Evolutionary conservation across 2,888 invertebrate genomes (phyloP).

Genomic region (Drosophila birchii): DNA sequence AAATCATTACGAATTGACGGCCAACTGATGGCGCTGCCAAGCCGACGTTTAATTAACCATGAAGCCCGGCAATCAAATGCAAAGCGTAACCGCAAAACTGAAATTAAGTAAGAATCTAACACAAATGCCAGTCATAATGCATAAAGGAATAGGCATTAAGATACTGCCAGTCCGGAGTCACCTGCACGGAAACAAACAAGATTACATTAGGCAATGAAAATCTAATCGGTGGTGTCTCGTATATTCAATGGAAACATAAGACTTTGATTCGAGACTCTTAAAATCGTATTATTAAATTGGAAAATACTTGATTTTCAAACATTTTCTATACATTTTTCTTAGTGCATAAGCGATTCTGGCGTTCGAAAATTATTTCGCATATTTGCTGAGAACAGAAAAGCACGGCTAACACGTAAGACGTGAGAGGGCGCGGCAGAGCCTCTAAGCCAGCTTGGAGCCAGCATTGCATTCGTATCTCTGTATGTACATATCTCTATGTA

Average conservation of each 20-base stretch:
- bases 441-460: conserved; percentile 37
- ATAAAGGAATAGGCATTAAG: conserved; percentile 12
- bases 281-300: no score
- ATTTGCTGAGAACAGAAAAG: conserved; percentile 56
- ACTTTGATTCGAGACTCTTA: no score
- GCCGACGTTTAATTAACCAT: conserved; percentile 67
- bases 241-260: background rate
- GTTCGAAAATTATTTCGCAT: conserved; percentile 56
- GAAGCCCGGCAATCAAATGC: conserved; percentile 56
- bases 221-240: background rate
- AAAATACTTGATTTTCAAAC: background rate
- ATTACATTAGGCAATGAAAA: background rate
- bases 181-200: conserved; percentile 1
- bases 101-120: conserved; percentile 58
- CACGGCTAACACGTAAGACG: conserved; percentile 55
- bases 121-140: conserved; percentile 41
- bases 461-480: conserved; percentile 27
- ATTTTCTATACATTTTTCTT: background rate
- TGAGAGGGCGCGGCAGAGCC: conserved; percentile 66
- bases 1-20: conserved; percentile 48
- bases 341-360: conserved; percentile 49
- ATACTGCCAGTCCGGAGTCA: conserved; percentile 33
- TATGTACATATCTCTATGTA: conserved; percentile 18
- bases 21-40: conserved; percentile 48
- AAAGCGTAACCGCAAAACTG: conserved; percentile 61